Conservation (phyloP, 1,140 invertebrate genomes). For the Aethina tumida region DNA sequence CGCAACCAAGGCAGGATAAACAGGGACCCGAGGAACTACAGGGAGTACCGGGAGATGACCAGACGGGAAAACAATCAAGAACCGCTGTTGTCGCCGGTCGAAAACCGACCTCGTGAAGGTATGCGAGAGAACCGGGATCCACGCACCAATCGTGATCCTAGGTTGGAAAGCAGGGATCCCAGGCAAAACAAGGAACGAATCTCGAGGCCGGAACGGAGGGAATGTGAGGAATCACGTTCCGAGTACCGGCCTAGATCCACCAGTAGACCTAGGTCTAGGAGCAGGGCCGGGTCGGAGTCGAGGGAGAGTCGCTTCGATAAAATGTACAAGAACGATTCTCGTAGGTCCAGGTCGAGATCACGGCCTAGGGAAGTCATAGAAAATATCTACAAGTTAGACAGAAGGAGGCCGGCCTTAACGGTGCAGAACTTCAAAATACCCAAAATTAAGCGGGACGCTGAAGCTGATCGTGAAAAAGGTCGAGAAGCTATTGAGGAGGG, state of each 20-base stretch:
- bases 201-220: conserved; percentile 11
- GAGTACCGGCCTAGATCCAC: background rate
- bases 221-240: no score
- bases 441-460: conserved; percentile 40
- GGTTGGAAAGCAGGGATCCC: conserved; percentile 3
- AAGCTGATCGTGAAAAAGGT: background rate
- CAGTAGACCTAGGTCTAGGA: background rate
- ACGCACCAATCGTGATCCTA: conserved; percentile 5
- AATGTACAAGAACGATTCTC: conserved; percentile 16
- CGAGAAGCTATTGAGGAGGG: conserved; percentile 4
- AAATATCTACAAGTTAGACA: conserved; percentile 3
- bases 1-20: background rate
- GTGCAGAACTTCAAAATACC: conserved; percentile 56
- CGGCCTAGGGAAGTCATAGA: conserved; percentile 5
- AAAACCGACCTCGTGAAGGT: conserved; percentile 1
- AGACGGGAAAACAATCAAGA: conserved; percentile 12
- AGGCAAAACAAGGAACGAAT: conserved; percentile 1
- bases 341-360: conserved; percentile 12
- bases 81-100: background rate
- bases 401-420: conserved; percentile 13
- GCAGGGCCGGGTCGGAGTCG: background rate
- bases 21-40: conserved; percentile 16
- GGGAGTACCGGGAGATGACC: conserved; percentile 17
- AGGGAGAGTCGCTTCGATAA: conserved; percentile 17
- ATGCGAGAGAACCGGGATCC: conserved; percentile 12